These are phyloP conservation scores for Lamellibrachia luymesi DNA, from an alignment of 1,140 invertebrate species.

Conservation along the genomic window DNA sequence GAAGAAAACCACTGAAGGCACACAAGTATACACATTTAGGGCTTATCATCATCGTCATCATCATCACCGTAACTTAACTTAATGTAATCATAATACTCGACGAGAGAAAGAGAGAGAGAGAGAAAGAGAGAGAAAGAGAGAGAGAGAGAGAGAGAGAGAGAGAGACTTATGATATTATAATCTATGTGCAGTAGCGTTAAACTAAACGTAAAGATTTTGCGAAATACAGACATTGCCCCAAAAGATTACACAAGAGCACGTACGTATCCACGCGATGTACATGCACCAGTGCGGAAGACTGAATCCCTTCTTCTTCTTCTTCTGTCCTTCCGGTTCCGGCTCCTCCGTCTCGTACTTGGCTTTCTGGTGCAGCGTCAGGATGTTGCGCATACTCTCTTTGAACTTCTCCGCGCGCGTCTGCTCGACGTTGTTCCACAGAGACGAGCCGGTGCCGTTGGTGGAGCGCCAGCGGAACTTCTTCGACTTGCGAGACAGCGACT, in stretches of 20 bases:
- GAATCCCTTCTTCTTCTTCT: slow-evolving; percentile 45
- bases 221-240: neutral
- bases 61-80: neutral
- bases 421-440: slow-evolving; percentile 30
- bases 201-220: neutral
- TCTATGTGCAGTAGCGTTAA: neutral
- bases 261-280: slow-evolving; percentile 52
- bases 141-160: too few species aligned
- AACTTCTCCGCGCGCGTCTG: slow-evolving; percentile 37
- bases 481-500: slow-evolving; percentile 32
- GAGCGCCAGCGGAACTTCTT: slow-evolving; percentile 45
- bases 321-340: slow-evolving; percentile 25
- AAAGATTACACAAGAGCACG: slow-evolving; percentile 22
- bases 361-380: slow-evolving; percentile 39
- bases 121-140: too few species aligned
- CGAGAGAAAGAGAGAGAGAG: too few species aligned
- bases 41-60: neutral
- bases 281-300: slow-evolving; percentile 51
- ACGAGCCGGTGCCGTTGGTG: slow-evolving; percentile 30
- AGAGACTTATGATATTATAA: neutral
- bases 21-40: slow-evolving; percentile 7
- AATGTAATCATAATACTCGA: too few species aligned
- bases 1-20: slow-evolving; percentile 43
- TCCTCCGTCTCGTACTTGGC: slow-evolving; percentile 35
- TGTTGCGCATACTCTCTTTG: slow-evolving; percentile 39